Evolutionary conservation across 2,888 invertebrate genomes (phyloP).

Genomic region (Leucophora obtusa): DNA sequence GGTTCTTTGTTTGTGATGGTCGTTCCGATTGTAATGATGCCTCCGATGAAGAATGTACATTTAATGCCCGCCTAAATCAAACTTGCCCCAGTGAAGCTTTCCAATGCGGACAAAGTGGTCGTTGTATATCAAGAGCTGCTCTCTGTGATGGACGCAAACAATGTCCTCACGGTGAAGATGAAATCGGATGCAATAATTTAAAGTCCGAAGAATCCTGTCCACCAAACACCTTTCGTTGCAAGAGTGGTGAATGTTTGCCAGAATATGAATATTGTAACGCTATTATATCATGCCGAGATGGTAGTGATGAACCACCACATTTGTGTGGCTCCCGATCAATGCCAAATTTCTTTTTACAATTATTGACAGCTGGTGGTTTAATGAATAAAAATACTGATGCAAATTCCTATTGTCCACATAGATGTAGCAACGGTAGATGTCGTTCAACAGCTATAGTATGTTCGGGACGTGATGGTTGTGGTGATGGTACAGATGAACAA

Average conservation of each 20-base stretch:
- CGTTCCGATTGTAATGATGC: constrained; percentile 91
- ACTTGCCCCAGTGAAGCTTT: constrained; percentile 86
- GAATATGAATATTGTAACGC: constrained; percentile 96
- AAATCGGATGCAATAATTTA: constrained; percentile 83
- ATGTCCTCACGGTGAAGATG: constrained; percentile 88
- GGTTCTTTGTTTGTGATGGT: constrained; percentile 94
- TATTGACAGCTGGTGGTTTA: constrained; percentile 74
- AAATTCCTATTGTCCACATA: constrained; percentile 84
- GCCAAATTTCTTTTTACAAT: constrained; percentile 76
- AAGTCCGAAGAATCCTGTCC: constrained; percentile 83
- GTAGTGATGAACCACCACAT: constrained; percentile 92
- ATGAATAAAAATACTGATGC: constrained; percentile 69
- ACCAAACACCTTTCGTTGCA: constrained; percentile 89
- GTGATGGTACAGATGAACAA: constrained; percentile 92
- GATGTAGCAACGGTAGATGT: constrained; percentile 92
- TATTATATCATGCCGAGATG: constrained; percentile 90
- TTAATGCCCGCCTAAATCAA: constrained; percentile 76
- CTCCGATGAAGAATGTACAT: constrained; percentile 90
- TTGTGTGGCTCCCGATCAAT: constrained; percentile 82
- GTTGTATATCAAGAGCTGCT: constrained; percentile 88
- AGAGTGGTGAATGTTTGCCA: constrained; percentile 91
- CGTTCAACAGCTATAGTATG: constrained; percentile 93
- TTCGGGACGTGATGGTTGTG: constrained; percentile 93
- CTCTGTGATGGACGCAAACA: constrained; percentile 89
- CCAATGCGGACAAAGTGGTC: constrained; percentile 83